Evolutionary conservation across 2,888 invertebrate species (phyloP), one percentile per base, ranked within the genome.

Genomic region (Aleiodes testaceus): DNA sequence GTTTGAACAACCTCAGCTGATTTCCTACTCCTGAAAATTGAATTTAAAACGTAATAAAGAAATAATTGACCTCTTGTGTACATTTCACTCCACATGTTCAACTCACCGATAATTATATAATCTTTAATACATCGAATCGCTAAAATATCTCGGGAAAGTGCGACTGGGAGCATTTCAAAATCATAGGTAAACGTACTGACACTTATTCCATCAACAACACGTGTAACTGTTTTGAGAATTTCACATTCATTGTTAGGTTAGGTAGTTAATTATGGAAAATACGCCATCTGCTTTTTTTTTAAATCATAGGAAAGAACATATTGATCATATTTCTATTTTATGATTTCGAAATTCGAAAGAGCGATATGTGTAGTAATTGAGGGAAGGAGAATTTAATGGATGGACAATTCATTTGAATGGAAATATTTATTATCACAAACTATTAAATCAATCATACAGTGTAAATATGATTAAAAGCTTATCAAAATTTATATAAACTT

Each of bases 361-460:
- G 26, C 5, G 5, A 26, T 26, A 26, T 26, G 26, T 36, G 7
- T 11, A 11, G 9, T 9, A 36, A 6, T 36, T 20, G 20, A 55
- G 5, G 36, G 16, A 63, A n/a, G 20, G 42, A 26, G 30, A 50
- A 67, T 65, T 45, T 22, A 45, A 1, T 45, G 20, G 63, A 18
- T 22, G 47, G 18, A 59, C 14, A 16, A 53, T 20, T 5, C 9
- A 42, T 52, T 61, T 53, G 78, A 79, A 81, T 85, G 82, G 80
- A 83, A 84, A 81, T 82, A 82, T 85, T 86, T 86, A 86, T 86
- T 86, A 85, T 86, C 85, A 86, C 85, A 86, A 85, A 86, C 84
- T 85, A 85, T 83, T 73, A 82, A 80, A 81, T 82, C 84, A 79
- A 81, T 79, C 79, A 75, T 86, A 85, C 82, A 85, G 78, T 81